Base-by-base conservation (phyloP, 1,140 invertebrate genomes). In the Eupristina koningsbergeri region DNA sequence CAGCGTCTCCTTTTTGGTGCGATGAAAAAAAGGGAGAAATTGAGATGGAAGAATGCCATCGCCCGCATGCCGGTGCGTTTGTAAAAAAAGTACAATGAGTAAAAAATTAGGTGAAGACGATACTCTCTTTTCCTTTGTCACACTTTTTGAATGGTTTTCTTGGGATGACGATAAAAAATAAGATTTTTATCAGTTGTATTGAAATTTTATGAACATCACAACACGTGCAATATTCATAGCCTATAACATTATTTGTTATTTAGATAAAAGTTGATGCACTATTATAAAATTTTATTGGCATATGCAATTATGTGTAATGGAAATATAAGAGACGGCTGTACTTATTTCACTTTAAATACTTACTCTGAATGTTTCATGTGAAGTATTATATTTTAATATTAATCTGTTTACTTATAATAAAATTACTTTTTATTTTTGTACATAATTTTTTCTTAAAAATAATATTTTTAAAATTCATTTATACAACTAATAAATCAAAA, bases 1-100 rank as follows among this genome's bases (percentile, higher is more conserved):
- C 45, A 61, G 53, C 11, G 39, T 61, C 39, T 61, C 29, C 9
- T 34, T n/a, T 8, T 13, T 45, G 26, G 26, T 5, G 17, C 17
- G 39, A n/a, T 41, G n/a, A 29, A 3, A 75, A 58, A 75, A 75
- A 75, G 13, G 31, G 41, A 45, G 39, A 45, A 47, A n/a, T n/a
- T n/a, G 69, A 41, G 71, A 47, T 41, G 15, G 29, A 77, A 39
- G 50, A 61, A 77, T 77, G 39, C 34, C 50, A 50, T 58, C 34
- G 39, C 74, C 50, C 45, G 50, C 31, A 77, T 39, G 17, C 17
- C 15, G 17, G 53, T 36, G 61, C 3, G 34, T 50, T 36, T 7
- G 45, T 58, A 47, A 78, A 78, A 39, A 75, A 36, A 41, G 26
- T 63, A 22, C 22, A 58, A 58, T 53, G 31, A 77, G 31, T 61